Percentiles rank a stretch among this genome's conserved stretches.
These are phyloP conservation scores for Sceloporus tristichus DNA, from an alignment of 2,113 vertebrate genomes.

Conservation along the genomic window DNA sequence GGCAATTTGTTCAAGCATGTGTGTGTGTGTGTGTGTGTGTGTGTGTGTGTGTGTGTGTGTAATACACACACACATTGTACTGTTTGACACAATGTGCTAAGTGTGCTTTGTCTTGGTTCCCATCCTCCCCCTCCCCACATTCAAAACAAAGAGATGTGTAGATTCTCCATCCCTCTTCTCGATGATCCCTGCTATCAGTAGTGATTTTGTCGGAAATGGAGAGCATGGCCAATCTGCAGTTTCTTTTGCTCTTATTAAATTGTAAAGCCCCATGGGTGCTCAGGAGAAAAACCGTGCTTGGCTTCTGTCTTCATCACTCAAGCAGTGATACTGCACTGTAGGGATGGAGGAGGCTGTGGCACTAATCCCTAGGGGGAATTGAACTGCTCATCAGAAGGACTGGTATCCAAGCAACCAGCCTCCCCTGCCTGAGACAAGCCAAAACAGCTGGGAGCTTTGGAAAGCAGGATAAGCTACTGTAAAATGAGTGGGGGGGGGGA, in stretches of 20 bases:
- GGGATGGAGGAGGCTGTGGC: constrained; percentile 36
- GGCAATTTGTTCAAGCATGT: neutral
- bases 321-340: constrained; percentile 22
- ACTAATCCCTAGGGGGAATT: constrained; percentile 67
- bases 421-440: constrained; percentile 73
- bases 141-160: constrained; percentile 20
- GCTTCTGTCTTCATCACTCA: constrained; percentile 47
- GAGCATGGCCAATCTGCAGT: constrained; percentile 9
- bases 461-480: constrained; percentile 61
- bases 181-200: constrained; percentile 12
- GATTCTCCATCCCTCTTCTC: constrained; percentile 5
- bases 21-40: neutral
- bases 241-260: constrained; percentile 39
- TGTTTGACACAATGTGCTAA: neutral
- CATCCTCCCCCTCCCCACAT: neutral
- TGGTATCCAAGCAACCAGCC: constrained; percentile 79
- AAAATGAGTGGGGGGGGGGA: neutral
- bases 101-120: neutral
- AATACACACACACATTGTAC: too few relatives aligned
- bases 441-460: constrained; percentile 75
- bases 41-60: too few relatives aligned
- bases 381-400: constrained; percentile 68
- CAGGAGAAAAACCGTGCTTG: constrained; percentile 27
- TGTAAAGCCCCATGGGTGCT: constrained; percentile 39
- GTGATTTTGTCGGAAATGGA: constrained; percentile 18